A percentile compares a stretch with the other conserved stretches of the same genome.
Conservation (phyloP, 2,888 invertebrate genomes). For the Neoitamus cyanurus region DNA sequence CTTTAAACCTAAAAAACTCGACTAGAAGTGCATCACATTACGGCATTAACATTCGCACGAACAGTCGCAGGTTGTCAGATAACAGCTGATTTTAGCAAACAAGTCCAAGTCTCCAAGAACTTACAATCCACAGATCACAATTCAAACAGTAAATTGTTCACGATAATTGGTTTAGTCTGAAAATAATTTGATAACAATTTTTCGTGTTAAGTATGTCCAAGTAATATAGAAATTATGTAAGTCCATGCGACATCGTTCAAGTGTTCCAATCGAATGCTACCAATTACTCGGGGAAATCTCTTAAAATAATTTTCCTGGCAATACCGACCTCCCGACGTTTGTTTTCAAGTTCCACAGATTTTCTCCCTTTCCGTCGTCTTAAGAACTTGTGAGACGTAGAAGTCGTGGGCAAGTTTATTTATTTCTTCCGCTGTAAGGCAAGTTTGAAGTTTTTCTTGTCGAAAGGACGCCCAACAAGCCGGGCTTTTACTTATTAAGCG, state of each 20-base stretch:
- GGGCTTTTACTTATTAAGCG: background rate
- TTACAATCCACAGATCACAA: background rate
- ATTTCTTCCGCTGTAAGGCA: background rate
- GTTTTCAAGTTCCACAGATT: background rate
- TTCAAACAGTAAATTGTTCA: background rate
- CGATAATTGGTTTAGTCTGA: too few relatives aligned
- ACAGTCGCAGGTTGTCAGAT: background rate
- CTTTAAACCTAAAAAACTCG: background rate
- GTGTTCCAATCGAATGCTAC: background rate
- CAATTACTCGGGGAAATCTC: background rate
- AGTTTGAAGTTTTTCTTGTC: background rate
- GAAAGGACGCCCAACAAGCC: background rate
- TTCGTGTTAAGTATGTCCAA: too few relatives aligned
- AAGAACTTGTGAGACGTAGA: background rate
- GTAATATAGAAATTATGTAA: too few relatives aligned
- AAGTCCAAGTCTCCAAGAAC: background rate
- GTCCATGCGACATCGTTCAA: too few relatives aligned
- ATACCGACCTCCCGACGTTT: background rate
- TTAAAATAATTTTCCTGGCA: background rate
- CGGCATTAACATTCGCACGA: too few relatives aligned
- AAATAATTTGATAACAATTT: too few relatives aligned
- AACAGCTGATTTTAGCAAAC: slow-evolving; percentile 36
- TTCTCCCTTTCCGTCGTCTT: background rate
- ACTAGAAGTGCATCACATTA: background rate
- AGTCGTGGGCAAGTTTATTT: background rate